These are phyloP conservation scores for Mormyrus proboscirostris DNA, from an alignment of 2,797 vertebrate species.

Conservation along the genomic window DNA sequence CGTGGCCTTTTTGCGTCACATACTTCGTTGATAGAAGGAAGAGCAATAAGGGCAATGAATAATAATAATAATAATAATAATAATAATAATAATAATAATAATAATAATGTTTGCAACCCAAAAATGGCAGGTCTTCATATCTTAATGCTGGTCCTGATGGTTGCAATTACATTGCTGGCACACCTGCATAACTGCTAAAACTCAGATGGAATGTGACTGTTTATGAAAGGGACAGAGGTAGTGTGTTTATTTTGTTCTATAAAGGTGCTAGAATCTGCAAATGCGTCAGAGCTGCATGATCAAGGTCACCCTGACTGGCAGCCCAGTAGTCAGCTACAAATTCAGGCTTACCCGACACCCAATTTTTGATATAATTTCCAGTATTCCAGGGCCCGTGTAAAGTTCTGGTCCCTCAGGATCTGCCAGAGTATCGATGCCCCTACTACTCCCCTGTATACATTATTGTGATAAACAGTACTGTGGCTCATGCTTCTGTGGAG, in stretches of 20 bases:
- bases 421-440: background rate
- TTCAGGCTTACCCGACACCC: background rate
- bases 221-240: background rate
- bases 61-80: background rate
- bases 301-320: background rate
- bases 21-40: background rate
- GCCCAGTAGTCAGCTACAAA: background rate
- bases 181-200: background rate
- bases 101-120: background rate
- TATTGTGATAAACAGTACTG: background rate
- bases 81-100: background rate
- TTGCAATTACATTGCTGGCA: background rate
- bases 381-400: background rate
- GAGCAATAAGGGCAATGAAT: background rate
- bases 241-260: background rate
- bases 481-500: background rate
- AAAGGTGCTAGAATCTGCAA: background rate
- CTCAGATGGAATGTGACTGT: background rate
- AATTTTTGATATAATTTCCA: background rate
- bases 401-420: background rate
- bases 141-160: background rate
- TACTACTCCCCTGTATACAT: background rate
- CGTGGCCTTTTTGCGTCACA: constrained; percentile 40
- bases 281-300: background rate
- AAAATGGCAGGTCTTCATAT: background rate